These are phyloP conservation scores for Oligia strigilis DNA, from an alignment of 2,888 invertebrate species.

Conservation along the genomic window DNA sequence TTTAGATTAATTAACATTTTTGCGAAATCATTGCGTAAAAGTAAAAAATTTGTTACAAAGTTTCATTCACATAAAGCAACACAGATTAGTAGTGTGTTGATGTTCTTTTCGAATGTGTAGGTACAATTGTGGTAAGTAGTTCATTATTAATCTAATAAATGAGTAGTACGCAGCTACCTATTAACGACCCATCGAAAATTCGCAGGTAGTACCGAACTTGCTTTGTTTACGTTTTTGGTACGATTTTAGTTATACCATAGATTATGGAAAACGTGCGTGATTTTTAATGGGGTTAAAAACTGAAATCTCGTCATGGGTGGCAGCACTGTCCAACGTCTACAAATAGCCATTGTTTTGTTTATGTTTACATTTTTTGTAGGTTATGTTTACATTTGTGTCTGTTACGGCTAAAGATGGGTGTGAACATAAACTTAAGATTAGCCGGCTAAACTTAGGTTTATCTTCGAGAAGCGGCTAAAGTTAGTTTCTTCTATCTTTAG, in stretches of 20 bases:
- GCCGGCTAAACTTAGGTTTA: no score
- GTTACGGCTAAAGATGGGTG: no score
- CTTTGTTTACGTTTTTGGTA: not conserved
- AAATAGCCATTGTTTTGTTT: no score
- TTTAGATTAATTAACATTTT: not conserved
- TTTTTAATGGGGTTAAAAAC: not conserved
- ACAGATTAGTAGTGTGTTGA: not conserved
- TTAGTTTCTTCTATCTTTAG: no score
- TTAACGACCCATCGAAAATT: not conserved
- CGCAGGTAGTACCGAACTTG: not conserved
- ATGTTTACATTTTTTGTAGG: no score
- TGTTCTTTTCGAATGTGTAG: not conserved
- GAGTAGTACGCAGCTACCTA: not conserved
- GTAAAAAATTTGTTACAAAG: not conserved
- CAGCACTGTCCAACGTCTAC: no score
- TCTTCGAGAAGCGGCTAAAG: no score
- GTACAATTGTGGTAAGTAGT: not conserved
- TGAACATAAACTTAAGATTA: no score
- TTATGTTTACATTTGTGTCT: no score
- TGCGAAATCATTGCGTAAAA: not conserved
- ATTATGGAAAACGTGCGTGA: not conserved
- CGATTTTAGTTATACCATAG: not conserved
- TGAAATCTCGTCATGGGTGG: no score
- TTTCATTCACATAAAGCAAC: not conserved
- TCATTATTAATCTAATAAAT: not conserved